Evolutionary conservation across 2,113 vertebrate species (phyloP), one percentile per base, ranked within the genome.

Genomic region (Candoia aspera): DNA sequence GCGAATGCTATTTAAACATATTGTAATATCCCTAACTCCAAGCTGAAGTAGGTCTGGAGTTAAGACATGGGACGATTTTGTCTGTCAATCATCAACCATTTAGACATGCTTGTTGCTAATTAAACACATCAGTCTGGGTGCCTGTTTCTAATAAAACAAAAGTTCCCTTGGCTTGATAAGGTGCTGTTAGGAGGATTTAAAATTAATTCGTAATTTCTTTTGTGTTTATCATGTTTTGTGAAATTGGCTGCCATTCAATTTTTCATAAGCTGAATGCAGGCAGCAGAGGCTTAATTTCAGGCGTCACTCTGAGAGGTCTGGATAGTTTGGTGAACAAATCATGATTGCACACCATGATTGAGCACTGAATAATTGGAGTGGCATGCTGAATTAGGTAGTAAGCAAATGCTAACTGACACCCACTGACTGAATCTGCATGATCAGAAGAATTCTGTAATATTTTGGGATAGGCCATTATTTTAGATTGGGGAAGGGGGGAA

Each of bases 161-260:
- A 91, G 94, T 92, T 96, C 97, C 97, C 97, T 97, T 96, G 97
- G 95, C 96, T 97, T 97, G 97, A 98, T 98, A 98, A 97, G 96
- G 97, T 94, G 96, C 79, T 90, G 95, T 97, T 97, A 98, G 98
- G 96, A 97, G 96, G 93, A 93, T 96, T 97, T 96, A 93, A 98
- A 98, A 98, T 98, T 94, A 97, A 98, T 98, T 98, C 96, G 94
- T 97, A 97, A 98, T 98, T 97, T 96, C 94, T 97, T 95, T 97
- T 97, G 96, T 97, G 97, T 97, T 97, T 97, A 95, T 97, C 95
- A 96, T 97, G 94, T 98, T 97, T 97, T 95, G 96, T 97, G 95
- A 97, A 98, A 97, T 97, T 96, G 98, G 97, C 98, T 98, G 98
- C 97, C 98, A 98, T 96, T 98, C 96, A 97, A 95, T 97, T 97